Evolutionary conservation across 1,140 invertebrate species (phyloP).

Genomic region (Zaprionus kolodkinae): DNA sequence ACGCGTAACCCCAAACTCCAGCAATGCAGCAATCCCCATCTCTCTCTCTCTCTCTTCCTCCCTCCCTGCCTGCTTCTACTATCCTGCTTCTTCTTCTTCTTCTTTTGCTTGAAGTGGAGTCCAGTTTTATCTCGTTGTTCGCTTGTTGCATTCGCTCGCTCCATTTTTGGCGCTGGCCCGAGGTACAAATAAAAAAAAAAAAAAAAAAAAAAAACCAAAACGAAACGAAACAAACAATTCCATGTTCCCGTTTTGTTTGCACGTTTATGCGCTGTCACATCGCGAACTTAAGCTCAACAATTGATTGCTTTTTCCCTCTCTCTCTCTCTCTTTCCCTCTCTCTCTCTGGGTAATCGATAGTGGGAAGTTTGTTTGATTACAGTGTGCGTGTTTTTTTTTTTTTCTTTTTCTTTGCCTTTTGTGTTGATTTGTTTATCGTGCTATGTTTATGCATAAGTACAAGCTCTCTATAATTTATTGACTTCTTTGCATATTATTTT

Average conservation of each 20-base stretch:
- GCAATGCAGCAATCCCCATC: conserved; percentile 19
- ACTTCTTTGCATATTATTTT: neutral
- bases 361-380: conserved; percentile 4
- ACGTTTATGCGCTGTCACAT: conserved; percentile 28
- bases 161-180: conserved; percentile 53
- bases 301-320: neutral
- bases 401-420: neutral
- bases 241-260: conserved; percentile 30
- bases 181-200: conserved; percentile 26
- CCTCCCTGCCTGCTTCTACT: neutral
- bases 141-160: conserved; percentile 45
- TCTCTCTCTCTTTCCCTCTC: neutral
- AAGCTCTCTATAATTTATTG: conserved; percentile 1
- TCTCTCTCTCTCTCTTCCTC: neutral
- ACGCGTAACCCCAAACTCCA: conserved; percentile 49
- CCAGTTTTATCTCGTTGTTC: conserved; percentile 38
- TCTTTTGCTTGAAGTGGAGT: conserved; percentile 8
- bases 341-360: neutral
- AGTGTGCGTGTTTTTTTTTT: neutral
- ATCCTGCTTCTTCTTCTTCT: too few species aligned
- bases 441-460: conserved; percentile 7
- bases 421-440: neutral
- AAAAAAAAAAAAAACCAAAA: too few species aligned
- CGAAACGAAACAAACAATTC: neutral
- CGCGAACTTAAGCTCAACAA: conserved; percentile 15